phyloP scores from a whole-genome alignment of 2,113 vertebrate genomes.

The Maccullochella peelii region DNA sequence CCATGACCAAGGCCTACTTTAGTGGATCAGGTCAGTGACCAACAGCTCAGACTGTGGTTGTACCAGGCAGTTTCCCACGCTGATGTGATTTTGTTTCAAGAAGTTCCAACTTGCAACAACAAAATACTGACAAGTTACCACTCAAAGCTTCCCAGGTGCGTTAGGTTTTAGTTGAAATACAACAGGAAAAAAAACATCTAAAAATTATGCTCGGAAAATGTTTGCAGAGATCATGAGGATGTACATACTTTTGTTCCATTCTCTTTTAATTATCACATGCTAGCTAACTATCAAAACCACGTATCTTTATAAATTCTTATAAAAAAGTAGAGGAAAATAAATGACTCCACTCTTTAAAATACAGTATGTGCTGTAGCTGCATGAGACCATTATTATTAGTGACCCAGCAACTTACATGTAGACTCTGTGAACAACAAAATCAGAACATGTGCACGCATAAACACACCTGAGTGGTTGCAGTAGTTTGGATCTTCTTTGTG shows the following conservation, averaged over 20 bases:
- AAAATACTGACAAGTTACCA: neutral
- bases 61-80: neutral
- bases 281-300: neutral
- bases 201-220: neutral
- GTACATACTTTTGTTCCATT: neutral
- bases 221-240: neutral
- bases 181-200: neutral
- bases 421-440: neutral
- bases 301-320: neutral
- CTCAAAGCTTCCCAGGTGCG: neutral
- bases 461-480: conserved; percentile 94
- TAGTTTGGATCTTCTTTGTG: conserved; percentile 97
- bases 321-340: neutral
- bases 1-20: neutral
- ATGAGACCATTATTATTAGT: neutral
- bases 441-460: neutral
- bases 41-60: neutral
- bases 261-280: neutral
- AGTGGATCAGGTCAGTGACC: neutral
- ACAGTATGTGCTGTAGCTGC: neutral
- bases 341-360: neutral
- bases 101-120: neutral
- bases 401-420: neutral
- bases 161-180: neutral
- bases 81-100: neutral